Conservation (phyloP, 64 coral and sea anemone species). For the Montipora efflorescens region DNA sequence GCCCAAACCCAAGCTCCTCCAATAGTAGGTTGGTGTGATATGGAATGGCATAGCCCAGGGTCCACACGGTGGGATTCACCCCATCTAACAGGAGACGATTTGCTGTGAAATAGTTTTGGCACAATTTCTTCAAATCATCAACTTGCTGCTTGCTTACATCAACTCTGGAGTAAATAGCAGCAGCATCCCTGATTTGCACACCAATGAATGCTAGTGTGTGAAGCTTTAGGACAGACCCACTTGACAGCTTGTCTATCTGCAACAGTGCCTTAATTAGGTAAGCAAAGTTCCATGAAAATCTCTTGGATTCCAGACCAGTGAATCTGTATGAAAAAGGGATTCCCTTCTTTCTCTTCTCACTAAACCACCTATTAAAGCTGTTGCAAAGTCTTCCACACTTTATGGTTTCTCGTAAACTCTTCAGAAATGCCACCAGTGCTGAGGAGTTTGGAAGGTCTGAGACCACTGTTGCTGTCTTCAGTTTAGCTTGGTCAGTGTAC, state of each 20-base stretch:
- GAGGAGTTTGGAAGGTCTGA: slow-evolving; percentile 22
- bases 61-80: slow-evolving; percentile 61
- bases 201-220: slow-evolving; percentile 25
- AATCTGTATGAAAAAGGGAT: slow-evolving; percentile 26
- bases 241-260: no score
- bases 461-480: slow-evolving; percentile 36
- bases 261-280: background rate
- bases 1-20: slow-evolving; percentile 54
- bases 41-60: slow-evolving; percentile 2
- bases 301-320: slow-evolving; percentile 13
- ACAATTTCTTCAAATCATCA: slow-evolving; percentile 8
- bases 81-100: slow-evolving; percentile 4
- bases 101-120: slow-evolving; percentile 44
- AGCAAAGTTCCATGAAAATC: slow-evolving; percentile 35
- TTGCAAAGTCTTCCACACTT: slow-evolving; percentile 35
- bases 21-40: slow-evolving; percentile 32
- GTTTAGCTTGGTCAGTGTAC: slow-evolving; percentile 16
- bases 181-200: slow-evolving; percentile 38
- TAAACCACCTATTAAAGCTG: background rate
- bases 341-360: slow-evolving; percentile 24
- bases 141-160: slow-evolving; percentile 15
- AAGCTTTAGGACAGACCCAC: slow-evolving; percentile 29
- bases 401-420: slow-evolving; percentile 8
- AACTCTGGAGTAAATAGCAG: slow-evolving; percentile 45
- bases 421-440: slow-evolving; percentile 43